These are phyloP conservation scores for Erpetoichthys calabaricus DNA, from an alignment of 2,797 vertebrate species.

Conservation along the genomic window DNA sequence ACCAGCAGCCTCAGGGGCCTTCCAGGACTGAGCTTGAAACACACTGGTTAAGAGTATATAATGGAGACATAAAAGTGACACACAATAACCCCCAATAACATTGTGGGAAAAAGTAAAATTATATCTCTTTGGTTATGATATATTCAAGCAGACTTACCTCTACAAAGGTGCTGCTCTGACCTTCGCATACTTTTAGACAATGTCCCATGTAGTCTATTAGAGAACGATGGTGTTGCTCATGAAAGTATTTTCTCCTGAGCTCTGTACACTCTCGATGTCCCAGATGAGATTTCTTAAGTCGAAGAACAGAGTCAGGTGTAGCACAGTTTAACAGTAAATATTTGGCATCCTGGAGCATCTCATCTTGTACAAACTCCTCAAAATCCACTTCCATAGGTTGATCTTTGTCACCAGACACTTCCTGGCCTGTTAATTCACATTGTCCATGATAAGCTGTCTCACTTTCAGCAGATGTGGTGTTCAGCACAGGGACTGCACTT, in stretches of 20 bases:
- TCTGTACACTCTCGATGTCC: slow-evolving; percentile 32
- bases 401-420: slow-evolving; percentile 10
- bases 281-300: slow-evolving; percentile 42
- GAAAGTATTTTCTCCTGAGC: slow-evolving; percentile 45
- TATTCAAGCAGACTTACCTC: slow-evolving; percentile 32
- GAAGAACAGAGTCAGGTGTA: slow-evolving; percentile 53
- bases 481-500: neutral
- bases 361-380: slow-evolving; percentile 22
- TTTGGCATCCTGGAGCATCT: slow-evolving; percentile 34
- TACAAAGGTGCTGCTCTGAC: slow-evolving; percentile 31
- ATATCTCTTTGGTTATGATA: neutral
- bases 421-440: too few relatives aligned
- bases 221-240: slow-evolving; percentile 43
- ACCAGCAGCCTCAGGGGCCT: too few relatives aligned
- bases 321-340: slow-evolving; percentile 47
- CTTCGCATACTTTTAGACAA: slow-evolving; percentile 19
- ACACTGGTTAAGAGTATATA: too few relatives aligned
- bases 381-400: slow-evolving; percentile 7
- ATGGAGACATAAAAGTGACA: too few relatives aligned
- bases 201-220: slow-evolving; percentile 38
- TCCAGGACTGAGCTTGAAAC: too few relatives aligned
- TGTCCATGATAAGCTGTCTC: slow-evolving; percentile 12
- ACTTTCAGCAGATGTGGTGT: slow-evolving; percentile 1
- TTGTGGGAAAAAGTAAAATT: neutral
- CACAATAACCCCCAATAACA: neutral